Conservation (phyloP, 2,113 vertebrate species). For the Sminthopsis crassicaudata region DNA sequence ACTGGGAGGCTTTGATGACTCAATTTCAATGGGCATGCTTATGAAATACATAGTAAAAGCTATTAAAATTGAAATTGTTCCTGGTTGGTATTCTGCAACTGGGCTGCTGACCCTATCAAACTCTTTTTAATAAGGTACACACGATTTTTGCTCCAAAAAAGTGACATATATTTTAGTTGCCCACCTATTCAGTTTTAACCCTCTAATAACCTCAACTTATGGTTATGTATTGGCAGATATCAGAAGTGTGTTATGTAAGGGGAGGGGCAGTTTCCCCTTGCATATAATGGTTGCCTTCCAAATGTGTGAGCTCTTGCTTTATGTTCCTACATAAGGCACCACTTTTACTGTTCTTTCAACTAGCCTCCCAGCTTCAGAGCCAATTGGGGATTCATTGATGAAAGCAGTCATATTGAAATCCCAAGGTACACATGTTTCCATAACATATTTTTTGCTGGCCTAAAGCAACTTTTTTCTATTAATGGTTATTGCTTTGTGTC, state of each 20-base stretch:
- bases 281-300: conserved; percentile 35
- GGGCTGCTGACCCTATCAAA: conserved; percentile 93
- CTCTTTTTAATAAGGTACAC: conserved; percentile 93
- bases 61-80: conserved; percentile 99
- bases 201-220: conserved; percentile 59
- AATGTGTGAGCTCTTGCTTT: neutral
- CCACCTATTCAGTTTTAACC: conserved; percentile 83
- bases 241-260: neutral
- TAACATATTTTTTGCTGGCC: conserved; percentile 30
- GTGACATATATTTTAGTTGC: conserved; percentile 81
- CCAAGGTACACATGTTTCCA: conserved; percentile 25
- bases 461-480: conserved; percentile 42
- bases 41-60: conserved; percentile 99
- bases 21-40: conserved; percentile 97
- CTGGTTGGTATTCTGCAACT: conserved; percentile 92
- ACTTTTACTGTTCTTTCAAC: neutral
- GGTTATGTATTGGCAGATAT: conserved; percentile 48
- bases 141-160: conserved; percentile 86
- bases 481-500: accelerated
- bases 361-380: conserved; percentile 52
- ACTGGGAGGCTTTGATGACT: conserved; percentile 97
- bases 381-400: conserved; percentile 19
- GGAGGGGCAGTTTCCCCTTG: neutral
- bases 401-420: neutral
- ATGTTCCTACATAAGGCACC: conserved; percentile 12